Conservation (phyloP, 2,797 vertebrate species). For the Neosilurus mollespiculum region DNA sequence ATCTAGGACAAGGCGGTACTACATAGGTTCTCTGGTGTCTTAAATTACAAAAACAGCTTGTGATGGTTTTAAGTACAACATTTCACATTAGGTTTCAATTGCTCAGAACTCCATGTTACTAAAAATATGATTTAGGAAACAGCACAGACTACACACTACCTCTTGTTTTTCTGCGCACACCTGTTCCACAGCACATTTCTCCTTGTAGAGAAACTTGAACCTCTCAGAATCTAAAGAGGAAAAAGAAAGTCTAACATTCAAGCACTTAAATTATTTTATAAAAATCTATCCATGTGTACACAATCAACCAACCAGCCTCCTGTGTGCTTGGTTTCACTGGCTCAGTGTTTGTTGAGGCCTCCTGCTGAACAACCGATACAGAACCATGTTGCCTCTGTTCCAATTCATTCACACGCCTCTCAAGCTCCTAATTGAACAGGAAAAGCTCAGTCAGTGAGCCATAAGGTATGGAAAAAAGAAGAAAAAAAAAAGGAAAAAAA, state of each 20-base stretch:
- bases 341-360: slow-evolving; percentile 59
- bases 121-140: background rate
- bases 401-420: slow-evolving; percentile 63
- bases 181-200: slow-evolving; percentile 70
- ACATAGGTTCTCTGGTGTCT: too few relatives aligned
- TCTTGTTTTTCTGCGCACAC: slow-evolving; percentile 73
- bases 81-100: too few relatives aligned
- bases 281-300: background rate
- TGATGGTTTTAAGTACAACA: too few relatives aligned
- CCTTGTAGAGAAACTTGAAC: slow-evolving; percentile 62
- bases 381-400: slow-evolving; percentile 48
- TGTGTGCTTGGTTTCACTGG: slow-evolving; percentile 18
- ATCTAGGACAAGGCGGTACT: too few relatives aligned
- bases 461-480: too few relatives aligned
- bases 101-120: too few relatives aligned
- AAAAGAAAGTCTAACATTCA: background rate
- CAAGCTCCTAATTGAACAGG: slow-evolving; percentile 61
- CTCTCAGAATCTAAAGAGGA: slow-evolving; percentile 53
- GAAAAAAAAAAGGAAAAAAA: background rate
- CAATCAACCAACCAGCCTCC: slow-evolving; percentile 52
- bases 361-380: slow-evolving; percentile 17
- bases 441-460: background rate
- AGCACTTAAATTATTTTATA: background rate
- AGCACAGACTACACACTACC: slow-evolving; percentile 59
- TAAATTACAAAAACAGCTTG: too few relatives aligned